Percentiles rank a stretch among this genome's conserved stretches.
Conservation (phyloP, 37 sponge, comb jelly and placozoan genomes). For the Mnemiopsis leidyi region DNA sequence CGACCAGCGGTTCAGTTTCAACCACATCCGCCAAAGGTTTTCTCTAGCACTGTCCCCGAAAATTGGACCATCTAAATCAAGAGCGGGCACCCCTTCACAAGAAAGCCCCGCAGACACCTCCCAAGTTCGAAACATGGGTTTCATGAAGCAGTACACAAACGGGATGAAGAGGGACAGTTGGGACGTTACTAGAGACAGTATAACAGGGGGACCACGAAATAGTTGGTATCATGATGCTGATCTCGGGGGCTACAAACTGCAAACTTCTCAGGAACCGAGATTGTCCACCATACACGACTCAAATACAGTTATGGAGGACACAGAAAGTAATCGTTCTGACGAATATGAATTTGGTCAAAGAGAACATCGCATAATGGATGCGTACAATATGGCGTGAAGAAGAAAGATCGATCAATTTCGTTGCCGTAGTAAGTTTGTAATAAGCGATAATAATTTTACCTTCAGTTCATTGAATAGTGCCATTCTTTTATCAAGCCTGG, state of each 20-base stretch:
- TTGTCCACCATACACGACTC: background rate
- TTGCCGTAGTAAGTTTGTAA: too few species aligned
- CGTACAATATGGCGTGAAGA: background rate
- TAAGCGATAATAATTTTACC: constrained; percentile 19
- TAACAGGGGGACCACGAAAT: background rate
- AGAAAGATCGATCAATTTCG: too few species aligned
- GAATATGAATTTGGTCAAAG: background rate
- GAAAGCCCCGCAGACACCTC: background rate
- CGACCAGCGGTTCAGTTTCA: background rate
- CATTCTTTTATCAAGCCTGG: constrained; percentile 28
- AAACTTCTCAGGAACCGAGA: background rate
- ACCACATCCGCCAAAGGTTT: background rate
- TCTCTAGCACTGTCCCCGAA: background rate
- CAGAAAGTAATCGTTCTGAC: background rate
- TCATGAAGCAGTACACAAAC: background rate
- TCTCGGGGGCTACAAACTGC: background rate
- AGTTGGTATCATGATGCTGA: background rate
- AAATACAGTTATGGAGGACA: background rate
- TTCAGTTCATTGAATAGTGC: constrained; percentile 35
- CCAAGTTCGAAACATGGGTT: background rate
- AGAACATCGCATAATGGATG: background rate
- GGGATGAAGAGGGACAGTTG: constrained; percentile 19
- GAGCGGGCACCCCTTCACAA: background rate
- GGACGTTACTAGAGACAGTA: constrained; percentile 9
- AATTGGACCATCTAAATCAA: background rate